Evolutionary conservation across 2,797 vertebrate species (phyloP).

Genomic region (Phoeniculus purpureus): DNA sequence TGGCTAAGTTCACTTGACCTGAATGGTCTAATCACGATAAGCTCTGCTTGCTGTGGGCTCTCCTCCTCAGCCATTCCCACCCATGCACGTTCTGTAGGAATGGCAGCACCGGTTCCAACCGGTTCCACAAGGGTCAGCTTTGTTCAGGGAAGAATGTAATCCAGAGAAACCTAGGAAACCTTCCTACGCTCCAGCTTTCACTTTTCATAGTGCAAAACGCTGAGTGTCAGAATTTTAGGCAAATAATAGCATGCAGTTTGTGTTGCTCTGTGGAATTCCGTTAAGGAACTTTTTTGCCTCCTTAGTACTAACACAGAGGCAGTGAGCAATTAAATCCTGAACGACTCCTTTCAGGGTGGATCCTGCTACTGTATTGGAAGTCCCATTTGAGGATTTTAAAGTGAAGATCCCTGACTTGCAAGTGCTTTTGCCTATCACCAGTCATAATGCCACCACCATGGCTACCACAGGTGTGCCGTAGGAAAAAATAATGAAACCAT

Average conservation of each 20-base stretch:
- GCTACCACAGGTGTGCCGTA: not conserved
- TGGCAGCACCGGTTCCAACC: rapidly evolving
- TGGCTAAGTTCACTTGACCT: constrained; percentile 51
- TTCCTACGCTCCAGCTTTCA: constrained; percentile 30
- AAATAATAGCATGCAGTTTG: not conserved
- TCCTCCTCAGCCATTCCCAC: constrained; percentile 14
- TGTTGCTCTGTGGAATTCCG: constrained; percentile 1
- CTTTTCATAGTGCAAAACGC: not conserved
- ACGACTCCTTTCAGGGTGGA: not conserved
- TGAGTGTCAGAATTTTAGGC: not conserved
- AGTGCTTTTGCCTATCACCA: not conserved
- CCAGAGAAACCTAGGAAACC: not conserved
- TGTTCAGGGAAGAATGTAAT: constrained; percentile 20
- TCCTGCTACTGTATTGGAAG: not conserved
- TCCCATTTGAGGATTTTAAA: not conserved
- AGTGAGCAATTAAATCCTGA: not conserved
- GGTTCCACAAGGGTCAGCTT: not conserved
- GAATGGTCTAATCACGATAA: constrained; percentile 34
- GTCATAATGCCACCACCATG: not conserved
- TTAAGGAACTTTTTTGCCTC: not conserved
- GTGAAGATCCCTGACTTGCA: not conserved
- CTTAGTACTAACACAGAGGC: not conserved
- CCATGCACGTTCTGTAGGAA: not conserved
- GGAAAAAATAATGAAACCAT: not conserved
- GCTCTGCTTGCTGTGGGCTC: constrained; percentile 15